phyloP scores from a whole-genome alignment of 2,113 vertebrate species.

The Ginglymostoma cirratum region DNA sequence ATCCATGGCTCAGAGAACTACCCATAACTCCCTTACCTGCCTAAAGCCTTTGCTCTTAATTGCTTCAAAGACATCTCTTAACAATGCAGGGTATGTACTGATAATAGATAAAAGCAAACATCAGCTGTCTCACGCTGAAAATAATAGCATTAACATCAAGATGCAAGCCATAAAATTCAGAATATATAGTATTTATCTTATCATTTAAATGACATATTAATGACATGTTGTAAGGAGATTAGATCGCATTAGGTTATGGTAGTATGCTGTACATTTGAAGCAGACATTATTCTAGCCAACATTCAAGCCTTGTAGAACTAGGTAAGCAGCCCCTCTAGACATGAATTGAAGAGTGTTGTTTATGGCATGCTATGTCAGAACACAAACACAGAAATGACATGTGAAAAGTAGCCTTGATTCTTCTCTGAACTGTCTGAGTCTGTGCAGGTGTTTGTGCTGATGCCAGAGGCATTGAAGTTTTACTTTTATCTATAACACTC shows the following conservation, averaged over 20 bases:
- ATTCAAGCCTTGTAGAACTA: neutral
- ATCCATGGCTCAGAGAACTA: neutral
- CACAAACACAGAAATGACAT: neutral
- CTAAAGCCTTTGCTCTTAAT: neutral
- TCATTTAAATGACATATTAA: neutral
- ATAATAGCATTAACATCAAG: neutral
- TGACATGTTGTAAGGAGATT: neutral
- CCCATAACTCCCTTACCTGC: neutral
- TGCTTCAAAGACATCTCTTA: neutral
- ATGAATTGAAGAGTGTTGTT: neutral
- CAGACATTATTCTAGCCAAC: neutral
- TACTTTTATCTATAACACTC: neutral
- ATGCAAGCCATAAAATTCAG: neutral
- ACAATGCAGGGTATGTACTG: neutral
- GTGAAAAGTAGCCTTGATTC: neutral
- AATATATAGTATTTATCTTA: neutral
- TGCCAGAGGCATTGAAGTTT: constrained; percentile 9
- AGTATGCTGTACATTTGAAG: neutral
- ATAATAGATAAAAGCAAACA: neutral
- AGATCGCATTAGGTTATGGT: neutral
- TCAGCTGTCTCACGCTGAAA: neutral
- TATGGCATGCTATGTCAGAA: neutral
- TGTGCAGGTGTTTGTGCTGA: neutral
- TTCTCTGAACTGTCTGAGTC: neutral
- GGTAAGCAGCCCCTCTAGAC: neutral